A percentile compares a stretch with the other conserved stretches of the same genome.
These are phyloP conservation scores for Pristis pectinata DNA, from an alignment of 2,797 vertebrate species.

Conservation along the genomic window DNA sequence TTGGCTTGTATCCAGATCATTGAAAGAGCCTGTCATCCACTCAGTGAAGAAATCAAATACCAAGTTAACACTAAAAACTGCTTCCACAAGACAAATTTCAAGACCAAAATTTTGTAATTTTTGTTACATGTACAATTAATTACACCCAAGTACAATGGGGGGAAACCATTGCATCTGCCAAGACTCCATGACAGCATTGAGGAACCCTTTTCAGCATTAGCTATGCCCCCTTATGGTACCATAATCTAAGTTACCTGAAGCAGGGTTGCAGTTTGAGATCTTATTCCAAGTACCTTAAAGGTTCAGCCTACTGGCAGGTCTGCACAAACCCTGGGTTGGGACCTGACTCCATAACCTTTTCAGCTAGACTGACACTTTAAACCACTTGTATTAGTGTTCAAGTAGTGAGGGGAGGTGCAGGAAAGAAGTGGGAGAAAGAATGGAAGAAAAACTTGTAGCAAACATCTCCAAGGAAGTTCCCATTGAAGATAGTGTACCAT, in stretches of 20 bases:
- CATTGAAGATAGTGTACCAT: neutral
- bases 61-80: no score
- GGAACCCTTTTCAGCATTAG: neutral
- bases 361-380: neutral
- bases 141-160: neutral
- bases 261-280: neutral
- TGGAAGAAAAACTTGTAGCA: neutral
- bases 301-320: neutral
- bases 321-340: neutral
- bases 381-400: neutral
- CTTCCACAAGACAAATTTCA: no score
- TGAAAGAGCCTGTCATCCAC: no score
- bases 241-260: neutral
- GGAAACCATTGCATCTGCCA: neutral
- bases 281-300: neutral
- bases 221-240: no score
- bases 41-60: no score
- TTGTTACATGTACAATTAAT: neutral
- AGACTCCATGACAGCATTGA: neutral
- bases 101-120: no score
- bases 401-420: no score
- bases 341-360: neutral
- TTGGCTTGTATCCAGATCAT: no score
- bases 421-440: no score
- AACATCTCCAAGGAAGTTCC: neutral